Evolutionary conservation across 1,140 invertebrate genomes (phyloP), one percentile per base, ranked within the genome.

Genomic region (Magallana gigas): DNA sequence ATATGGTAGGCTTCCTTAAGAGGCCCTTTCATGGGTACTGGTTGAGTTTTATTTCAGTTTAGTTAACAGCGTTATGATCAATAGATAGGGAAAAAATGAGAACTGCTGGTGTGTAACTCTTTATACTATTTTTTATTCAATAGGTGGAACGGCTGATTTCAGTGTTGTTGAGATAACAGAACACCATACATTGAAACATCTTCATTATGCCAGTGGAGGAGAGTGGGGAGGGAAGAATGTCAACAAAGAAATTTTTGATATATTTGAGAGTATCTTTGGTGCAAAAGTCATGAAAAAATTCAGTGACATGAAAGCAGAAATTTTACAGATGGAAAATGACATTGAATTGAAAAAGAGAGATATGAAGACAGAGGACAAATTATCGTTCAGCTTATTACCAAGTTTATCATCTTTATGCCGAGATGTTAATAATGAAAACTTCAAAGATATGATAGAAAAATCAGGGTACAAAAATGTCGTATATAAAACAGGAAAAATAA

Each of bases 101-200:
- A 36, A 36, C 36, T 36, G 4, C 1, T 36, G 36, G 36, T 36
- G 1, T 36, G 2, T 1, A 36, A 36, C 36, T 36, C 36, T 64
- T 14, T 14, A 80, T 29, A 7, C 48, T 29, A 18, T 80, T 16
- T 29, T 57, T 56, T 85, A 11, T 29, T 71, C 7, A 68, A 48
- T 9, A 85, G 84, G 84, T 71, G 84, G 84, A n/a, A 85, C 84
- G 5, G 84, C 68, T 3, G 84, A 85, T 56, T 68, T 85, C 14
- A 85, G 60, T 57, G 62, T 62, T 23, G 68, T 68, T 11, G 84
- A 85, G 18, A 62, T 85, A 0, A 48, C 23, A 18, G 62, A 85
- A 36, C n/a, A 62, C 1, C 16, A 68, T n/a, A 57, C 48, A 18
- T 56, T 85, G 14, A 36, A 57, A n/a, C 60, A 85, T 8, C 29